Conservation (phyloP, 2,888 invertebrate genomes). For the Caenorhabditis uteleia region DNA sequence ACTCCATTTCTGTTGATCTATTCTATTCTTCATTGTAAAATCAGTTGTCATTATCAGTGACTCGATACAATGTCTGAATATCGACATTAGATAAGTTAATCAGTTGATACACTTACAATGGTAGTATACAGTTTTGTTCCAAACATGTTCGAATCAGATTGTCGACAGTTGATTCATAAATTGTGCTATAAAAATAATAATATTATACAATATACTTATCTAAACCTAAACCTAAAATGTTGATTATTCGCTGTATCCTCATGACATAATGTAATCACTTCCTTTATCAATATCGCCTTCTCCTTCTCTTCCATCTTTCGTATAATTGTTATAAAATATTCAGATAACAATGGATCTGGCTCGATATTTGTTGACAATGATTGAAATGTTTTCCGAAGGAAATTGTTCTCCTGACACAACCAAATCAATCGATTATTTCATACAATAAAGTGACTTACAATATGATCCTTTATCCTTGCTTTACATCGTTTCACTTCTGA, state of each 20-base stretch:
- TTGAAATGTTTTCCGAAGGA: background rate
- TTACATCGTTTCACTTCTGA: conserved; percentile 13
- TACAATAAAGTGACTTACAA: conserved; percentile 17
- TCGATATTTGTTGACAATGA: background rate
- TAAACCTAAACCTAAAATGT: conserved; percentile 5
- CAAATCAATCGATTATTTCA: background rate
- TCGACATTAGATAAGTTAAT: background rate
- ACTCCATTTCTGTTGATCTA: conserved; percentile 27
- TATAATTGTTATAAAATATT: background rate
- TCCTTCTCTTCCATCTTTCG: conserved; percentile 13
- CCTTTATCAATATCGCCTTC: conserved; percentile 22
- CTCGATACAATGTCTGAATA: conserved; percentile 19
- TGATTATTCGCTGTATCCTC: conserved; percentile 12
- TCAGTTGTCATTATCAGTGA: conserved; percentile 42
- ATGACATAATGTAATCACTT: conserved; percentile 27
- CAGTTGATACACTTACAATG: background rate
- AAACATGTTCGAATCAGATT: conserved; percentile 10
- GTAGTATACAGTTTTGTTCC: background rate
- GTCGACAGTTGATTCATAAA: conserved; percentile 27
- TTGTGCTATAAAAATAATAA: conserved; percentile 9
- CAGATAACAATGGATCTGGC: conserved; percentile 1
- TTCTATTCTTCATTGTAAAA: conserved; percentile 31
- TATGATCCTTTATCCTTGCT: conserved; percentile 7
- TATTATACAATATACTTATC: background rate
- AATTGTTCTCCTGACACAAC: conserved; percentile 3